phyloP scores from a whole-genome alignment of 2,888 invertebrate species.

The Acleris laterana region DNA sequence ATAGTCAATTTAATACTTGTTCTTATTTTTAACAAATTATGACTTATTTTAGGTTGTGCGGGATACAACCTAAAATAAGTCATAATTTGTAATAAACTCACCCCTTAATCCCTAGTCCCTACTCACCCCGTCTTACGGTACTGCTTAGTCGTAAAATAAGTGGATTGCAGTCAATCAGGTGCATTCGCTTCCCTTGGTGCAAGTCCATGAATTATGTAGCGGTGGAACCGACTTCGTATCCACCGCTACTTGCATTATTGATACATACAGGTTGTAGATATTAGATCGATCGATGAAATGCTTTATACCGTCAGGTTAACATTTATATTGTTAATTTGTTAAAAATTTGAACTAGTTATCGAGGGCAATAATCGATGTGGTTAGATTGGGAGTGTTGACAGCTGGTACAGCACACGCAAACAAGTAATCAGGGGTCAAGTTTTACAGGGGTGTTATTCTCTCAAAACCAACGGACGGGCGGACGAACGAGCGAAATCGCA shows the following conservation, averaged over 20 bases:
- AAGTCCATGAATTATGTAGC: constrained; percentile 21
- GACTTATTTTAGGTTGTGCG: too few relatives aligned
- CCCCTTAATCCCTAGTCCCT: too few relatives aligned
- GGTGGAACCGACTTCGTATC: neutral
- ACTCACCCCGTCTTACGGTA: too few relatives aligned
- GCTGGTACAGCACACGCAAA: constrained; percentile 17
- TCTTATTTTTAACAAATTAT: too few relatives aligned
- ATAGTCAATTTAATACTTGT: too few relatives aligned
- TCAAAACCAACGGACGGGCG: too few relatives aligned
- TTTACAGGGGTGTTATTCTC: too few relatives aligned
- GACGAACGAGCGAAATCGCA: too few relatives aligned
- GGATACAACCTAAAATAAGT: too few relatives aligned
- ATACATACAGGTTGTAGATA: constrained; percentile 1
- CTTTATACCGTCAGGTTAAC: neutral
- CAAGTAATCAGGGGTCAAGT: constrained; percentile 25
- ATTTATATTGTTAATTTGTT: neutral
- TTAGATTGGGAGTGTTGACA: constrained; percentile 6
- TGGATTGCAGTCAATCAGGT: constrained; percentile 14
- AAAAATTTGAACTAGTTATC: neutral
- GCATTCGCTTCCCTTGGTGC: constrained; percentile 18
- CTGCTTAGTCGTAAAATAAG: constrained; percentile 4
- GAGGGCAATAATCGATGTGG: neutral
- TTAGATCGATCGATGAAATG: neutral
- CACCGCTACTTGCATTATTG: neutral
- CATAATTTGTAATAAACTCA: too few relatives aligned